Base-by-base conservation (phyloP, 2,797 vertebrate species). In the Enteromius unitaeniatus region DNA sequence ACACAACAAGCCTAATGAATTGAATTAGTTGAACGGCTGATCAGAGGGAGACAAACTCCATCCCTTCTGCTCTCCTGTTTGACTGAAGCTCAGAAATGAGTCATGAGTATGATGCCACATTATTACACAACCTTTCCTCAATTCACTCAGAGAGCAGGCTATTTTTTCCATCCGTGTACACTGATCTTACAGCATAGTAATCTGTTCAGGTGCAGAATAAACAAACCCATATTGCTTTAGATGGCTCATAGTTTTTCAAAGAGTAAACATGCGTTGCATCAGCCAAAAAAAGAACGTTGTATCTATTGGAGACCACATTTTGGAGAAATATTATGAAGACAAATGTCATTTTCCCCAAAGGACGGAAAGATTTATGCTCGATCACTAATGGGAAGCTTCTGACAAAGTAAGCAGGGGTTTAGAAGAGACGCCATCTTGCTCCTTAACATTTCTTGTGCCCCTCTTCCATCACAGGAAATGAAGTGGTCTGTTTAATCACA, bases 21-120 rank as follows among this genome's bases (percentile, higher is more conserved):
- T 92, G 86, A 90, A 92, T 93, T 93, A 91, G 88, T 84, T 87
- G 85, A 90, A 91, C 83, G 76, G 82, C 82, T 88, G 91, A 93
- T 93, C 89, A 93, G 87, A 53, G 64, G 51, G 87, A 90, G 89
- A 88, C 84, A 88, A 90, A 86, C 28, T 79, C 77, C 78, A 89
- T 89, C 90, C 88, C 84, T 87, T 90, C 89, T 88, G 87, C 86
- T 90, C 87, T 84, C 28, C 75, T 70, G 55, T 51, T 64, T 64
- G 34, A 21, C 26, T 58, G 79, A 77, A 60, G 19, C 53, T 81
- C 67, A 85, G 78, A 45, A 82, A 11, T 60, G 73, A 17, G 60
- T 65, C n/a, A 31, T 58, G 17, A 78, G 58, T 58, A 58, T 78
- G 58, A 78, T 78, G n/a, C 23, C 58, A 78, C 49, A 58, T 28